Base-by-base conservation (phyloP, 2,888 invertebrate genomes). In the Drosophila phalerata region DNA sequence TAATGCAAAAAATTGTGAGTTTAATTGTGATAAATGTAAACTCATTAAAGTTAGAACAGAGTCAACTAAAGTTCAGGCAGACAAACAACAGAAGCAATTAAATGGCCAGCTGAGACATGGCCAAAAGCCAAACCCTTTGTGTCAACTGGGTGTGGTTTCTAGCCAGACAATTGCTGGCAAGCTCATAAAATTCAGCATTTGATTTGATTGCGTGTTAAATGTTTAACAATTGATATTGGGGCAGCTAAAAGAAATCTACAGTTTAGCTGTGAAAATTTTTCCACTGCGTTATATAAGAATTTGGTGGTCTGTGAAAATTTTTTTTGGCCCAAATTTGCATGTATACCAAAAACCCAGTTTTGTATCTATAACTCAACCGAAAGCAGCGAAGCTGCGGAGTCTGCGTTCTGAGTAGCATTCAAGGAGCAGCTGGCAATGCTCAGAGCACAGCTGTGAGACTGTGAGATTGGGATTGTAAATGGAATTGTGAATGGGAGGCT, bases 311-410 rank as follows among this genome's bases (percentile, higher is more conserved):
- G 84, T 84, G 89, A 88, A 91, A 85, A 84, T 78, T 82, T 88
- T 82, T 88, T 69, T 55, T 72, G 72, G 70, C 74, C 73, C 74
- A 75, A 82, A 80, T 81, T 90, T 82, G 89, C 91, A 87, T 90
- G 90, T 90, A 90, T 81, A 85, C 79, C 85, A 73, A 89, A 86
- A 88, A 79, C 83, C 67, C 74, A 90, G 78, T 85, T 81, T 84
- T 84, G 90, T 91, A 87, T 91, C 84, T 91, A 91, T 83, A 85
- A 91, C 89, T 80, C 72, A 81, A 69, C 63, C 68, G 73, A 70
- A 51, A 61, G 72, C 61, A 77, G 72, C 84, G 79, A 81, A 86
- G 86, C 88, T 89, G 77, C 79, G 91, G 91, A 91, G 91, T 91
- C 91, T 91, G 91, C 91, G 91, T 91, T 81, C 89, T 87, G 82